Base-by-base conservation (phyloP, 2,113 vertebrate species). In the Telmatochromis bifrenatus region DNA sequence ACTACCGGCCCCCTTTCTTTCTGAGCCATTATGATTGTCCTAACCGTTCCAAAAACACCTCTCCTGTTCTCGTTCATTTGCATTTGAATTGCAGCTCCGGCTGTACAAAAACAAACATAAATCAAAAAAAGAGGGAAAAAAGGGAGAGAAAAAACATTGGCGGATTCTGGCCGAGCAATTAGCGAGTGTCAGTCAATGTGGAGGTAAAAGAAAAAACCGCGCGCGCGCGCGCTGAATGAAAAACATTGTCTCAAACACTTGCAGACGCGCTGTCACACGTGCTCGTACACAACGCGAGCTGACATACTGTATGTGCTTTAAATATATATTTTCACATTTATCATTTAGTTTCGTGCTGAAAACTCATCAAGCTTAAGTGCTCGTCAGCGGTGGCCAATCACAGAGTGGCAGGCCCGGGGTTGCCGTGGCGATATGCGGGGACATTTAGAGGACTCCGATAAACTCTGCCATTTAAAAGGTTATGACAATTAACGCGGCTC, bases 381-480 rank as follows among this genome's bases (percentile, higher is more conserved):
- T 95, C 85, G 87, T 94, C 94, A 92, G 84, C 37, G 39, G 88
- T 33, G 49, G 90, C 95, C 93, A 96, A 95, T 95, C 91, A 39
- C 90, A 92, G 87, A 21, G 82, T 33, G 51, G 92, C 92, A 90
- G 93, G 93, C 92, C 89, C 73, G 77, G 91, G 92, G 93, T 95
- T 95, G 95, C 95, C 90, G 90, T 94, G 93, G 96, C 91, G 93
- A 96, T 96, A 94, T 45, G 90, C 88, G 6, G 93, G 95, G 96
- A 96, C 96, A 96, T 96, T 96, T 96, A 95, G 94, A 96, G 95
- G 95, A 95, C 95, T 95, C 94, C 90, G 96, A 97, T 96, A 97
- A 96, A 97, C 96, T 96, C 94, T 95, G 96, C 96, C 95, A 96
- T 96, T 97, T 96, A 96, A 96, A 97, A 97, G 96, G 96, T 97